These are phyloP conservation scores for Psylliodes chrysocephalus DNA, from an alignment of 2,888 invertebrate genomes.

Conservation along the genomic window DNA sequence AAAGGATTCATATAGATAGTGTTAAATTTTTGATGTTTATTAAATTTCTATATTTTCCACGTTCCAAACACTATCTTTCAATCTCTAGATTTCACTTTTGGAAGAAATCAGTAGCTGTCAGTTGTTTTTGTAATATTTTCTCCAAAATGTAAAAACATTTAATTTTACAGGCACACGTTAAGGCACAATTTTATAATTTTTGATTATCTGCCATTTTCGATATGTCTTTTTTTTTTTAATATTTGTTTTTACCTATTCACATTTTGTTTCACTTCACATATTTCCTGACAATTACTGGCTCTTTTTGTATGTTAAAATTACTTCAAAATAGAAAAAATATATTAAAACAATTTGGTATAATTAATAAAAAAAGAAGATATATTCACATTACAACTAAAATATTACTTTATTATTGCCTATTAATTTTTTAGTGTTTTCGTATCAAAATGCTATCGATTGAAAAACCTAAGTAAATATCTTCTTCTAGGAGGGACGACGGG, in stretches of 20 bases:
- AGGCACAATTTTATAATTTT: not conserved
- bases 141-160: not conserved
- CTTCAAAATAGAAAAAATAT: not conserved
- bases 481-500: slow-evolving; percentile 61
- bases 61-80: not conserved
- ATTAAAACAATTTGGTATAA: not conserved
- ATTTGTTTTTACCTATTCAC: too few species aligned
- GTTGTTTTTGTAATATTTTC: not conserved
- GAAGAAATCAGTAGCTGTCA: not conserved
- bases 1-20: not conserved
- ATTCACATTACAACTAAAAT: slow-evolving; percentile 1
- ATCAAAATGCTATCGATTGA: slow-evolving; percentile 64
- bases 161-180: not conserved
- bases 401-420: slow-evolving; percentile 11
- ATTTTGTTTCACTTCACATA: too few species aligned
- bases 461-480: slow-evolving; percentile 65
- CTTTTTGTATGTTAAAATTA: not conserved
- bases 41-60: too few species aligned
- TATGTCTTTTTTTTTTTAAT: not conserved
- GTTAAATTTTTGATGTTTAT: too few species aligned
- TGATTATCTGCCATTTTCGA: not conserved
- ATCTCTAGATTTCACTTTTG: too few species aligned
- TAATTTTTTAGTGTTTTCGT: not conserved
- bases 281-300: not conserved
- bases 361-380: not conserved